phyloP scores from a whole-genome alignment of 1,140 invertebrate genomes.

The Drosophila varians region DNA sequence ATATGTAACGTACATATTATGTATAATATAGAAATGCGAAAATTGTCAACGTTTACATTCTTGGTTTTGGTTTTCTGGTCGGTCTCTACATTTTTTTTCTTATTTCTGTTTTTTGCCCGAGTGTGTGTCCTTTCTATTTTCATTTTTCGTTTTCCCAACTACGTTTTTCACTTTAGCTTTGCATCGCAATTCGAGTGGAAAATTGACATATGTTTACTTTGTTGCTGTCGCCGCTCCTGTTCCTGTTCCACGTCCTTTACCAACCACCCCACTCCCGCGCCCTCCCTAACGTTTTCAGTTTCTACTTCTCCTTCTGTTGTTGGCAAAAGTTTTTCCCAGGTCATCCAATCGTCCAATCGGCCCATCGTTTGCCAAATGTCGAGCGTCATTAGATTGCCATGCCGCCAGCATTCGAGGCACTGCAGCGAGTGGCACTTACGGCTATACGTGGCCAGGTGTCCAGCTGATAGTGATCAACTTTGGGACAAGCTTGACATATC shows the following conservation, averaged over 20 bases:
- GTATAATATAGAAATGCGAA: conserved; percentile 52
- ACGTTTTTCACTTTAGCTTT: conserved; percentile 78
- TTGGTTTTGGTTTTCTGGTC: conserved; percentile 54
- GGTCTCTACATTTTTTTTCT: conserved; percentile 23
- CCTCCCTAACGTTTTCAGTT: conserved; percentile 4
- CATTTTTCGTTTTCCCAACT: conserved; percentile 52
- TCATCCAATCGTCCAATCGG: conserved; percentile 33
- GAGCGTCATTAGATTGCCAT: conserved; percentile 64
- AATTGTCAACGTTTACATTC: conserved; percentile 71
- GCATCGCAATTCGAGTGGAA: conserved; percentile 80
- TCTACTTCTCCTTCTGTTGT: conserved; percentile 28
- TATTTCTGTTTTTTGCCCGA: not conserved
- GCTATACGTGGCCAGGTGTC: not conserved
- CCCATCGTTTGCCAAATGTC: conserved; percentile 50
- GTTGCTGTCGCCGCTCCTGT: conserved; percentile 43
- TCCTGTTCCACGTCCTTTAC: not conserved
- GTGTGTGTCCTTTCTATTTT: conserved; percentile 43
- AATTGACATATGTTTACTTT: conserved; percentile 82
- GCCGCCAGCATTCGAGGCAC: conserved; percentile 24
- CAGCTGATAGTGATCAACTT: not conserved
- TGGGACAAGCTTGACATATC: not conserved
- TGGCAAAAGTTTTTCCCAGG: conserved; percentile 36
- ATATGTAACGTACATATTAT: conserved; percentile 24
- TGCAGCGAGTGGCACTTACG: conserved; percentile 18
- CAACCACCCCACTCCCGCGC: too few relatives aligned